Evolutionary conservation across 2,113 vertebrate genomes (phyloP).

Genomic region (Chunga burmeisteri): DNA sequence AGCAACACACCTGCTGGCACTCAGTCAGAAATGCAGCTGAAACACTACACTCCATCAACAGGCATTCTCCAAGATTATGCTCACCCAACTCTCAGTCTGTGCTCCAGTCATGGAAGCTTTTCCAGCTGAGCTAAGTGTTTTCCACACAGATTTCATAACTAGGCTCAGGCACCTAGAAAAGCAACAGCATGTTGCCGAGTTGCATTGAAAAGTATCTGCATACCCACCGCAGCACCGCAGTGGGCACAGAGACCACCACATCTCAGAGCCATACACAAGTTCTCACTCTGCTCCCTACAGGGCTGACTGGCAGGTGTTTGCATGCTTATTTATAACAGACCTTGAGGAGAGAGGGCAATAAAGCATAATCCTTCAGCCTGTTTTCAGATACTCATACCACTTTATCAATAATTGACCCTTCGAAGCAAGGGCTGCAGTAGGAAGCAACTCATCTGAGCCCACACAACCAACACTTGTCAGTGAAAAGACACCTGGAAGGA

Average conservation of each 20-base stretch:
- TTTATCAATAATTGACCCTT: not conserved
- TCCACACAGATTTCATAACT: constrained; percentile 14
- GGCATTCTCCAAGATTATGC: not conserved
- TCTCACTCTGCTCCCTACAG: not conserved
- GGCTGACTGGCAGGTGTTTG: not conserved
- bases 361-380: not conserved
- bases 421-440: not conserved
- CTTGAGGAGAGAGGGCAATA: not conserved
- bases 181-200: not conserved
- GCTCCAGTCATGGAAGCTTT: constrained; percentile 1
- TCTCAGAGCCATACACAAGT: not conserved
- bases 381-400: not conserved
- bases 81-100: constrained; percentile 23
- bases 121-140: constrained; percentile 21
- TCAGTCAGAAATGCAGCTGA: not conserved
- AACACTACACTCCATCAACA: not conserved
- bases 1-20: not conserved
- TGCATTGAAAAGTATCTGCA: not conserved
- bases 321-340: not conserved
- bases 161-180: constrained; percentile 23
- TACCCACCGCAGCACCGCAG: not conserved
- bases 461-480: not conserved
- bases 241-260: not conserved
- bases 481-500: not conserved
- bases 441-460: not conserved